These are phyloP conservation scores for Sebastes flavidus DNA, from an alignment of 2,797 vertebrate species.

Conservation along the genomic window DNA sequence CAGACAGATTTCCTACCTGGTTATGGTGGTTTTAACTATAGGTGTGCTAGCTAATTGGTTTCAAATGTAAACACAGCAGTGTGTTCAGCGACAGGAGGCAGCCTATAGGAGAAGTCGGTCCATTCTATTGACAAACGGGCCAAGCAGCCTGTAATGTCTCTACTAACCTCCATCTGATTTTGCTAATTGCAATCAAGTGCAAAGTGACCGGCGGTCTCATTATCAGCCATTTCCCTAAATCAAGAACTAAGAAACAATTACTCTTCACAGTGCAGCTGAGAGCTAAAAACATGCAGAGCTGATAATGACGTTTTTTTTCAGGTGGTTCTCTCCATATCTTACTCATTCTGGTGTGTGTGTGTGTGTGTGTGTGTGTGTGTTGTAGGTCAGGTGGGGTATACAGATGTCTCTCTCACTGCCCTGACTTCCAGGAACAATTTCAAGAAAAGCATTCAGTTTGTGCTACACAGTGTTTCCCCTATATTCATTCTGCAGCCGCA, in stretches of 20 bases:
- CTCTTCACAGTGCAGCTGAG: constrained; percentile 45
- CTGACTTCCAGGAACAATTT: constrained; percentile 49
- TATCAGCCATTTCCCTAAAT: constrained; percentile 74
- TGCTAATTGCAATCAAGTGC: constrained; percentile 78
- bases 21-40: not conserved
- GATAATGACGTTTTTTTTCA: constrained; percentile 37
- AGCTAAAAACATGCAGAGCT: constrained; percentile 55
- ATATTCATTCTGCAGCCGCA: not conserved
- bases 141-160: constrained; percentile 41
- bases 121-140: constrained; percentile 71
- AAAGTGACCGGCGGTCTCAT: constrained; percentile 74
- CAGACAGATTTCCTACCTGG: not conserved
- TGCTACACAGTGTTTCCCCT: constrained; percentile 23
- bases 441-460: constrained; percentile 58
- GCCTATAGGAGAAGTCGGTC: constrained; percentile 34
- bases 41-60: constrained; percentile 29
- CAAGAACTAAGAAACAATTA: constrained; percentile 75
- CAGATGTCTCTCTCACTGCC: constrained; percentile 44
- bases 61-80: constrained; percentile 33
- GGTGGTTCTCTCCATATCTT: constrained; percentile 40
- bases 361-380: constrained; percentile 1
- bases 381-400: constrained; percentile 21
- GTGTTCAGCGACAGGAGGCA: constrained; percentile 9
- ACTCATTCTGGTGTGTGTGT: not conserved
- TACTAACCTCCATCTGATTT: constrained; percentile 76